These are phyloP conservation scores for Sylvia atricapilla DNA, from an alignment of 2,113 vertebrate species.

Conservation along the genomic window DNA sequence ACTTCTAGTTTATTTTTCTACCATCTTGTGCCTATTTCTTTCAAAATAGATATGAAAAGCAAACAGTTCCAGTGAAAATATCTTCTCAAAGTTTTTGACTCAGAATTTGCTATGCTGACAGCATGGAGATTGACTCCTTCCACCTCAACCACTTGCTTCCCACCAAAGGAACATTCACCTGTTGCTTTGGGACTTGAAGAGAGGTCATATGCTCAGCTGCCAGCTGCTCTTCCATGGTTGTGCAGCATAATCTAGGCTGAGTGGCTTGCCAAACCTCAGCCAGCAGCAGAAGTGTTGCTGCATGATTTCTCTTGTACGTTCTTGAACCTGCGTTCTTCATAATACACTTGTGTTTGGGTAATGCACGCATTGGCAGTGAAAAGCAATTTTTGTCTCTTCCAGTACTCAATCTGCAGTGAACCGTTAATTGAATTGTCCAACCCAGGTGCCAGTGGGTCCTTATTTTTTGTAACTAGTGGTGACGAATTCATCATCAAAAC, in stretches of 20 bases:
- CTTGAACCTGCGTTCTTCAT: background rate
- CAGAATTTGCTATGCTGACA: background rate
- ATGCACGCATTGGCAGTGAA: background rate
- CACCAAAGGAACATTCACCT: background rate
- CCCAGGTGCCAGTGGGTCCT: slow-evolving; percentile 93
- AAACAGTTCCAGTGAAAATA: background rate
- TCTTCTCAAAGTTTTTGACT: background rate
- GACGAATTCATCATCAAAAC: slow-evolving; percentile 99
- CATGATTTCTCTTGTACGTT: background rate
- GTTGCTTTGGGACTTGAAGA: background rate
- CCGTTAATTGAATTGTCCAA: slow-evolving; percentile 94
- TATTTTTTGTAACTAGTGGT: slow-evolving; percentile 96
- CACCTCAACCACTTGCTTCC: fast-evolving
- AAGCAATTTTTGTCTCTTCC: slow-evolving; percentile 35
- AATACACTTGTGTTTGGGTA: background rate
- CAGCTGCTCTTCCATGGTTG: background rate
- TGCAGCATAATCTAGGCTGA: background rate
- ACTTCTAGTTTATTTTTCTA: background rate
- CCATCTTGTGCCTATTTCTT: background rate
- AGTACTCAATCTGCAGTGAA: slow-evolving; percentile 95
- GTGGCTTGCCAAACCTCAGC: background rate
- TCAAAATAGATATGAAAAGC: background rate
- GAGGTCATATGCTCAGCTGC: fast-evolving
- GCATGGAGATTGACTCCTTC: background rate
- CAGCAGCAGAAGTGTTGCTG: background rate